These are phyloP conservation scores for Percina caprodes DNA, from an alignment of 2,113 vertebrate genomes.

Conservation along the genomic window DNA sequence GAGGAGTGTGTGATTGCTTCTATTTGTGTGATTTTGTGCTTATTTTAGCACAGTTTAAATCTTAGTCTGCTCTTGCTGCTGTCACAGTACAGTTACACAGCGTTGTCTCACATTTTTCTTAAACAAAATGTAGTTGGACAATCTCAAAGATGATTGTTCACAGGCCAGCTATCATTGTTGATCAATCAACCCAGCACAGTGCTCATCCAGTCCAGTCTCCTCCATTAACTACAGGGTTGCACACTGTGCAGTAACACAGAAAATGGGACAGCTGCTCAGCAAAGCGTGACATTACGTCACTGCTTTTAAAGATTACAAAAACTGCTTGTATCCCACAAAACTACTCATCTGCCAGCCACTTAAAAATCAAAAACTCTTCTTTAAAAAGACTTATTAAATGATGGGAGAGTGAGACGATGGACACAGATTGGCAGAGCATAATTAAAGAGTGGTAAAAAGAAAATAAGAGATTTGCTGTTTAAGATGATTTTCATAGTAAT, in stretches of 20 bases:
- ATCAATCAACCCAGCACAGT: neutral
- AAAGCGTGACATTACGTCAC: slow-evolving; percentile 57
- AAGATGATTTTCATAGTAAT: slow-evolving; percentile 17
- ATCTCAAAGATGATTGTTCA: slow-evolving; percentile 18
- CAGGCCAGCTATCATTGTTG: slow-evolving; percentile 10
- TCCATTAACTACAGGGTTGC: slow-evolving; percentile 43
- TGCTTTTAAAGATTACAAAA: slow-evolving; percentile 57
- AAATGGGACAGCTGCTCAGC: slow-evolving; percentile 63
- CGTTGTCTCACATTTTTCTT: slow-evolving; percentile 12
- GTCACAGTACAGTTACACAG: neutral
- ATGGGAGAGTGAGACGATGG: neutral
- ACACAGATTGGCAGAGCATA: slow-evolving; percentile 13
- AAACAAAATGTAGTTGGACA: neutral
- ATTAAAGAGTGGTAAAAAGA: slow-evolving; percentile 3
- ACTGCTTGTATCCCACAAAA: slow-evolving; percentile 45
- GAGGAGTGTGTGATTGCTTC: neutral
- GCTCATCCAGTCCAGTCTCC: slow-evolving; percentile 32
- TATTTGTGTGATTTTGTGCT: slow-evolving; percentile 6
- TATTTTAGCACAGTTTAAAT: neutral
- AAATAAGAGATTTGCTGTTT: slow-evolving; percentile 7
- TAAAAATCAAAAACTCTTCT: slow-evolving; percentile 14
- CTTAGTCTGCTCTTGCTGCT: neutral
- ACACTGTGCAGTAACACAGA: slow-evolving; percentile 61
- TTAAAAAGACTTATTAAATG: slow-evolving; percentile 20
- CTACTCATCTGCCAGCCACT: slow-evolving; percentile 32